Evolutionary conservation across 30 jellyfish, hydroid and myxozoan species (phyloP).

Genomic region (Hydractinia echinata): DNA sequence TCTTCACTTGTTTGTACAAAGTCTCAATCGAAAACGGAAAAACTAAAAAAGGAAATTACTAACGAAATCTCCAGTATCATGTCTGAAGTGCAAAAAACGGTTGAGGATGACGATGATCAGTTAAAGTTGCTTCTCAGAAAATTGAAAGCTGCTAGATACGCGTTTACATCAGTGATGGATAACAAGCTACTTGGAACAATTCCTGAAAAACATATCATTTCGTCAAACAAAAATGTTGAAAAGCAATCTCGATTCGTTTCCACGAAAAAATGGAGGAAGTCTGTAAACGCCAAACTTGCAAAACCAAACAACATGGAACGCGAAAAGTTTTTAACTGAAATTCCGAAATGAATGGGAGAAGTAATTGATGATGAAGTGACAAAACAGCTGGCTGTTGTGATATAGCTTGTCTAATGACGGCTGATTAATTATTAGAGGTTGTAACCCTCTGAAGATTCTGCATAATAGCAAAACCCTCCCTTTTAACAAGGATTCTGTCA

Average conservation of each 20-base stretch:
- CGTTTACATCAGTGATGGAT: background rate
- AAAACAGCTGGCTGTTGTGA: too few species aligned
- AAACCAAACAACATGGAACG: constrained; percentile 2
- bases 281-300: background rate
- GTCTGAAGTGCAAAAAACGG: constrained; percentile 6
- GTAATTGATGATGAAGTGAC: too few species aligned
- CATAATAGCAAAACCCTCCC: too few species aligned
- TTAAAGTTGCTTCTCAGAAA: too few species aligned
- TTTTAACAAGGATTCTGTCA: too few species aligned
- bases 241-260: background rate
- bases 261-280: background rate
- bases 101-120: background rate
- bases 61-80: background rate
- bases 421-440: too few species aligned
- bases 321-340: background rate
- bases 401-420: too few species aligned
- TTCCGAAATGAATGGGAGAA: background rate
- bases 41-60: background rate
- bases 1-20: background rate
- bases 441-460: too few species aligned
- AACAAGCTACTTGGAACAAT: constrained; percentile 5
- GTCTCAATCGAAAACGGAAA: background rate
- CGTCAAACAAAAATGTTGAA: constrained; percentile 7
- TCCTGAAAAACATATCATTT: background rate
- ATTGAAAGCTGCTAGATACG: constrained; percentile 12